Evolutionary conservation across 1,140 invertebrate genomes (phyloP), one percentile per base, ranked within the genome.

Genomic region (Steinernema khuongi): DNA sequence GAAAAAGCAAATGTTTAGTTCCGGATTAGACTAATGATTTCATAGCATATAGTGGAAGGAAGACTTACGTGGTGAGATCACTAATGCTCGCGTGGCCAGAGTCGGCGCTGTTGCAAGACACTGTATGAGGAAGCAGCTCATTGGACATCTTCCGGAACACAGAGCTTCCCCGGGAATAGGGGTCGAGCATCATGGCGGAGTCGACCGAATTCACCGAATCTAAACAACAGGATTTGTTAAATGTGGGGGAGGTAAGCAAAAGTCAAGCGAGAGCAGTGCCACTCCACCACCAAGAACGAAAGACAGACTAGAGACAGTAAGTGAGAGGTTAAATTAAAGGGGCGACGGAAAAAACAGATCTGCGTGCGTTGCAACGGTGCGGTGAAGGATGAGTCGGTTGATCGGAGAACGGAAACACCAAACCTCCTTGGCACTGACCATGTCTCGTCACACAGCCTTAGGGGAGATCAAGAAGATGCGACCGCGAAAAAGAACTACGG

Each of bases 141-240:
- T 60, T 60, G 50, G 50, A 60, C 50, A 26, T 60, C 50, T 22
- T 60, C 4, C 50, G 50, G 19, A 60, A 22, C 11, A 60, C 50
- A 22, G 4, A 7, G 50, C 7, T 22, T 7, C 11, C 50, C 19
- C 50, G 4, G 14, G 7, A 14, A 14, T 7, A 60, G 19, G 7
- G 26, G 19, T 60, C 4, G 19, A 60, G 50, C 4, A 60, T 26
- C 50, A 60, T 60, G 7, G 50, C 50, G 22, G 50, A 60, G 19
- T 60, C 50, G 14, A 22, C 50, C 50, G 50, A 60, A 22, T 60
- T 60, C 50, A 60, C 50, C 50, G 50, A 60, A 60, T 60, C 50
- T 60, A 60, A 60, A 60, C 14, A 60, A n/a, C 7, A 41, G n/a
- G n/a, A 41, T 41, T n/a, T 41, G 36, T 41, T 41, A 41, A n/a